These are phyloP conservation scores for Brassicogethes aeneus DNA, from an alignment of 2,888 invertebrate genomes.

Conservation along the genomic window DNA sequence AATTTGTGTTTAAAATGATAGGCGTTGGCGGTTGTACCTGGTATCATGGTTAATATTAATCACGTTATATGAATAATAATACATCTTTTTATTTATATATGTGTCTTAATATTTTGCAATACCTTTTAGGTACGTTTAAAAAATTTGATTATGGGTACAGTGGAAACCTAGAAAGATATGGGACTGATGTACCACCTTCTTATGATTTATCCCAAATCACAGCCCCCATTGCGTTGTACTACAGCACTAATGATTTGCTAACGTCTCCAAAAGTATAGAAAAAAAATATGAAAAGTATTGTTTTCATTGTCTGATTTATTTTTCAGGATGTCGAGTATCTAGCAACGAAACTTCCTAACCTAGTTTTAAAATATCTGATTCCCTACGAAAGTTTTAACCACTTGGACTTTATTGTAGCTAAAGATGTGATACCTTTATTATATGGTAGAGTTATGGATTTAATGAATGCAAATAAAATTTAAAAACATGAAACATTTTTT, in stretches of 20 bases:
- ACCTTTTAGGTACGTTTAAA: conserved; percentile 4
- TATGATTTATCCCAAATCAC: conserved; percentile 9
- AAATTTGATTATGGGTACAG: conserved; percentile 8
- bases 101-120: no score
- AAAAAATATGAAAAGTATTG: background rate
- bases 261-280: conserved; percentile 3
- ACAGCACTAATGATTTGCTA: conserved; percentile 8
- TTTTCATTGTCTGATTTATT: conserved; percentile 22
- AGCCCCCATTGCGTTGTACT: conserved; percentile 8
- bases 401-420: conserved; percentile 22
- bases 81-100: no score
- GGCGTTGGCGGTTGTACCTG: no score
- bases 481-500: no score
- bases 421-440: conserved; percentile 8
- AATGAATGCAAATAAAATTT: background rate
- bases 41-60: no score
- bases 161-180: conserved; percentile 9
- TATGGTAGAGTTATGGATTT: background rate
- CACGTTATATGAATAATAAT: no score
- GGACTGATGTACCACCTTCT: conserved; percentile 6
- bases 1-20: no score
- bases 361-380: conserved; percentile 13
- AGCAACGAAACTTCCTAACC: conserved; percentile 40
- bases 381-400: conserved; percentile 19
- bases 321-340: conserved; percentile 47